These are phyloP conservation scores for Pollenia labialis DNA, from an alignment of 2,888 invertebrate species.

Conservation along the genomic window DNA sequence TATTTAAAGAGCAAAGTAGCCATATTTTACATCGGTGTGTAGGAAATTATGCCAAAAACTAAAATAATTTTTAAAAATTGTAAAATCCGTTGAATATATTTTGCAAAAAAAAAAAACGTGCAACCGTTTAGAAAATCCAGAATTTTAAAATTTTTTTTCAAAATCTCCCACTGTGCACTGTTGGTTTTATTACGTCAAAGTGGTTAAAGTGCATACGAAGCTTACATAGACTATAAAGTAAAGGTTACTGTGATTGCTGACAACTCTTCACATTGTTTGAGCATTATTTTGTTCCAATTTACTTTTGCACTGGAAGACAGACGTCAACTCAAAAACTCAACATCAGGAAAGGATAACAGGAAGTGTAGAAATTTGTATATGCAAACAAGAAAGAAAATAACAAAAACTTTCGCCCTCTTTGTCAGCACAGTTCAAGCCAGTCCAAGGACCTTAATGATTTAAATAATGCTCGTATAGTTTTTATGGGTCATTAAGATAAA, in stretches of 20 bases:
- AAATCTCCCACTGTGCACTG: too few species aligned
- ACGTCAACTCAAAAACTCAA: not conserved
- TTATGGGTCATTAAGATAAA: constrained; percentile 57
- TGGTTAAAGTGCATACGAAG: constrained; percentile 1
- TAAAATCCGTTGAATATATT: too few species aligned
- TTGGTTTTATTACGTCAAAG: too few species aligned
- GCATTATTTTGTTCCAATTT: constrained; percentile 23
- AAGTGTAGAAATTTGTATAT: too few species aligned
- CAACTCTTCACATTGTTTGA: constrained; percentile 37
- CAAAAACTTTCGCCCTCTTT: constrained; percentile 1
- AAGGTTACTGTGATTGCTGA: constrained; percentile 24
- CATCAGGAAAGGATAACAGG: not conserved
- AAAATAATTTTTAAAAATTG: too few species aligned
- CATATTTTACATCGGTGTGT: too few species aligned
- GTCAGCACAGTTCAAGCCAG: not conserved
- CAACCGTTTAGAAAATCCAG: too few species aligned
- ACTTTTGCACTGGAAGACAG: not conserved
- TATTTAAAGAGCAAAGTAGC: too few species aligned
- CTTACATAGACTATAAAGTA: constrained; percentile 4
- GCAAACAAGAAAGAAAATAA: not conserved
- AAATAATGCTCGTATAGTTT: not conserved
- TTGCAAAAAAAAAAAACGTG: too few species aligned
- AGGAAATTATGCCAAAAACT: too few species aligned
- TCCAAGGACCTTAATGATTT: not conserved
- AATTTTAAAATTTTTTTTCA: too few species aligned